phyloP scores from a whole-genome alignment of 2,888 invertebrate species.

The Callinectes sapidus region DNA sequence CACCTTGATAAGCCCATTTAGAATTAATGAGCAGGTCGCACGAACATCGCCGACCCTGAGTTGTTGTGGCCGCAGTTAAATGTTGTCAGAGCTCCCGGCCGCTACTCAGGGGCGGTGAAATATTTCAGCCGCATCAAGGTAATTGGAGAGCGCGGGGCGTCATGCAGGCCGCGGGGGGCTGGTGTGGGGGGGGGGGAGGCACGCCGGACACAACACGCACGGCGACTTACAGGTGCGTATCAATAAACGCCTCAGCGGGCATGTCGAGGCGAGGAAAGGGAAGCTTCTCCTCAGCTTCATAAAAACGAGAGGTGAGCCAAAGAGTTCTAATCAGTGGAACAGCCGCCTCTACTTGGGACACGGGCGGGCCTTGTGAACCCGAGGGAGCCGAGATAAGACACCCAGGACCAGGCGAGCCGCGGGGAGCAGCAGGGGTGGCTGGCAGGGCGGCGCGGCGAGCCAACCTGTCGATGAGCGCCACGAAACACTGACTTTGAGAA shows the following conservation, averaged over 20 bases:
- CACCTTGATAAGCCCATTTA: slow-evolving; percentile 46
- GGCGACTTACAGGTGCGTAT: not conserved
- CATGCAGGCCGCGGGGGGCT: not conserved
- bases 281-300: not conserved
- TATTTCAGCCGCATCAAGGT: not conserved
- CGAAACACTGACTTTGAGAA: not conserved
- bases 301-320: slow-evolving; percentile 5
- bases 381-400: not conserved
- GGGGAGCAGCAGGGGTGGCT: not conserved
- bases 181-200: not conserved
- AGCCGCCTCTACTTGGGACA: slow-evolving; percentile 16
- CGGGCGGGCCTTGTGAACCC: not conserved
- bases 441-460: not conserved
- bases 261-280: not conserved
- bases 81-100: slow-evolving; percentile 11
- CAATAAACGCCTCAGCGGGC: slow-evolving; percentile 5
- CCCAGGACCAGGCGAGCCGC: not conserved
- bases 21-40: slow-evolving; percentile 55
- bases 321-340: slow-evolving; percentile 26
- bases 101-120: slow-evolving; percentile 8
- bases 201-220: not conserved
- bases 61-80: slow-evolving; percentile 23
- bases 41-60: slow-evolving; percentile 34
- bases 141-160: slow-evolving; percentile 14
- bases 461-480: not conserved